Evolutionary conservation across 2,113 vertebrate species (phyloP).

Genomic region (Canis aureus): DNA sequence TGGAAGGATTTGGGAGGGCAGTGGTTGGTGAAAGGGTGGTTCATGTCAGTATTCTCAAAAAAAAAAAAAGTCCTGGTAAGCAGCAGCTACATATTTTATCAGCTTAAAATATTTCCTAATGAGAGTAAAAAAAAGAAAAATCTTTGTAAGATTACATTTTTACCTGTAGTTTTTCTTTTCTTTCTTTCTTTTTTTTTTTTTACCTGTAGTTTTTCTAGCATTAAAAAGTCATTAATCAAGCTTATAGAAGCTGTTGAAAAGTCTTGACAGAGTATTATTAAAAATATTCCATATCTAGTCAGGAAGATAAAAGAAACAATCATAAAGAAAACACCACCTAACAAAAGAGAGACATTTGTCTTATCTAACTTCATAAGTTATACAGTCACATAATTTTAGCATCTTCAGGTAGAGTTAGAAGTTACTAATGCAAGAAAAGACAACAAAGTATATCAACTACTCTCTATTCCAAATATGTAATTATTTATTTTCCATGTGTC

Average conservation of each 20-base stretch:
- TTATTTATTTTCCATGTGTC: background rate
- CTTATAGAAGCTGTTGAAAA: conserved; percentile 38
- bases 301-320: background rate
- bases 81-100: background rate
- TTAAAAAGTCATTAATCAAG: background rate
- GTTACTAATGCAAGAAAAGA: background rate
- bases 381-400: background rate
- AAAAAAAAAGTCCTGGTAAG: background rate
- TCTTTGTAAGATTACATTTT: conserved; percentile 29
- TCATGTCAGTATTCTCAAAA: background rate
- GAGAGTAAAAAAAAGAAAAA: background rate
- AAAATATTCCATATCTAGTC: background rate
- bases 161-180: background rate
- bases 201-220: background rate
- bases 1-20: background rate
- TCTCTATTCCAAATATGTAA: background rate
- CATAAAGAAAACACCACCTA: background rate
- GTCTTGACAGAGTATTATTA: background rate
- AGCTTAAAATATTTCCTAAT: background rate
- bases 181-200: no score
- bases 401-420: conserved; percentile 21
- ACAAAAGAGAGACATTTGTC: background rate
- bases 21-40: background rate
- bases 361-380: background rate
- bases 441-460: background rate